Base-by-base conservation (phyloP, 2,797 vertebrate genomes). In the Myotis daubentonii region DNA sequence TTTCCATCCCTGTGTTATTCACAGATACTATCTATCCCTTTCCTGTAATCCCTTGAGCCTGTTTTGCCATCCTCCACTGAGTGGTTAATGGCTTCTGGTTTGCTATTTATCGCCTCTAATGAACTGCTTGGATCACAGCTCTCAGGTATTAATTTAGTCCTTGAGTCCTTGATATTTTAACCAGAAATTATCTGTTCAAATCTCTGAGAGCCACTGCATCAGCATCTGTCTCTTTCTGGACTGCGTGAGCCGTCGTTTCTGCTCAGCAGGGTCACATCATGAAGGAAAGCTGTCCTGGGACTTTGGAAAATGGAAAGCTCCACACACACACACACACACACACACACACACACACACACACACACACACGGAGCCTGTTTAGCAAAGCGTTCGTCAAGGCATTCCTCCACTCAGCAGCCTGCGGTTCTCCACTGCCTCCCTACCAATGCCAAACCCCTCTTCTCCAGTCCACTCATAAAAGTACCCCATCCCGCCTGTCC, bases 91-190 rank as follows among this genome's bases (percentile, higher is more conserved):
- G 96, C 36, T 93, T 97, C 81, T 87, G 70, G 38, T 72, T 94
- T 91, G 82, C 95, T 92, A 92, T 92, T 97, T 96, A 97, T 90
- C 95, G 97, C 91, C 92, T 95, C 95, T 95, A 96, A 96, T 96
- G 93, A 96, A 89, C 76, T 74, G n/a, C 60, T 74, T 95, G 91
- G 83, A 90, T 89, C 72, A 68, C 49, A 78, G 89, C 80, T 80
- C 91, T 95, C 89, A 95, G 93, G 60, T 95, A 89, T 89, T 91
- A 92, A 94, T 94, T 91, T 89, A 83, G 89, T 71, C 53, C 91
- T 89, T 65, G 55, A 93, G 65, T 95, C 66, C 76, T 60, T 89
- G 53, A 82, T 8, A 36, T 89, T 92, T 90, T 84, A 94, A 84
- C 53, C 89, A 94, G 84, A 81, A 96, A 78, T 8, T 17, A 11